Base-by-base conservation (phyloP, 2,797 vertebrate species). In the Alca torda region DNA sequence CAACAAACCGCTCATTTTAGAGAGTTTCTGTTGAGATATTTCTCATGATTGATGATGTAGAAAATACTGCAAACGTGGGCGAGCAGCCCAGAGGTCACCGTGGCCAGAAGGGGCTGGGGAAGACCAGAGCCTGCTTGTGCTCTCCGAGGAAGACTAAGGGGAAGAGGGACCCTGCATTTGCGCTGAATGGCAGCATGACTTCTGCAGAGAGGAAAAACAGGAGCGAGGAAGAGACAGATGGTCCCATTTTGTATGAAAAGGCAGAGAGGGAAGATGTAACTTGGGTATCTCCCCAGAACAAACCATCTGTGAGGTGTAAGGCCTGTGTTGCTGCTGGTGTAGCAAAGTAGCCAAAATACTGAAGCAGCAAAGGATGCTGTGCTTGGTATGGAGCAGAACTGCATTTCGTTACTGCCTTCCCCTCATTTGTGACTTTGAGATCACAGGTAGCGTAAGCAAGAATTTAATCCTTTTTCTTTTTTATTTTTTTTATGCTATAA, bases 251-350 rank as follows among this genome's bases (percentile, higher is more conserved):
- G 90, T 94, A 77, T 87, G 80, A 95, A 97, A 97, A 95, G 95
- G 94, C 96, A 95, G 95, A 92, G 94, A 94, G 79, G 64, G 93
- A 96, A 93, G 93, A 91, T 95, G 95, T 56, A 93, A 87, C 91
- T 95, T 95, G 95, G 95, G 95, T 96, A 94, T 93, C 89, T 96
- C 95, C 95, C 94, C 94, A 95, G 95, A 95, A 97, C 85, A 91
- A 95, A 65, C 96, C 96, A 96, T 96, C 96, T 97, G 96, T 51
- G 94, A 95, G 86, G 89, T 80, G 69, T 39, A 18, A 91, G 87
- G 93, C 48, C 91, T 59, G 81, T 37, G 78, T 10, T 76, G 79
- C 89, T n/a, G 35, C 81, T 13, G 16, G 48, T 60, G 25, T 11
- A 59, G 86, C 68, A 60, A 83, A 65, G 85, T 43, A 95, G 94